Conservation (phyloP, 2,113 vertebrate species). For the Equus quagga region DNA sequence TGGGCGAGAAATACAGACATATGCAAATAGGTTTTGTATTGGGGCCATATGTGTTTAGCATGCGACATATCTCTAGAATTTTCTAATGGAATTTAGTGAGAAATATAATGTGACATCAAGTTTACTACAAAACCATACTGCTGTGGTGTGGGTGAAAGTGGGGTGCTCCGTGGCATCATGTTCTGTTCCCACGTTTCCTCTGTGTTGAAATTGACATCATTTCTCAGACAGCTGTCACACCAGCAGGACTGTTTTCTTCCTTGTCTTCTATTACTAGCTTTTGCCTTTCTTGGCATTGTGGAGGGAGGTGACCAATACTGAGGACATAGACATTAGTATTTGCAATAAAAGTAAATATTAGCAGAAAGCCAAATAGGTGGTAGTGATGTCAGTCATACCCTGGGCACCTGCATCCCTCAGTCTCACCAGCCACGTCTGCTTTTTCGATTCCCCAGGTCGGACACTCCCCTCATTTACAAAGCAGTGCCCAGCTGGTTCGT, state of each 20-base stretch:
- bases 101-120: background rate
- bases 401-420: background rate
- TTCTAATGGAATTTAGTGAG: background rate
- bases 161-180: background rate
- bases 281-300: background rate
- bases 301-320: background rate
- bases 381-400: background rate
- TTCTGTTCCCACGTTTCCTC: background rate
- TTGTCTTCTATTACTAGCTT: background rate
- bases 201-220: background rate
- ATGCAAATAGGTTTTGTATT: background rate
- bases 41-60: background rate
- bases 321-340: background rate
- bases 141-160: background rate
- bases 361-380: background rate
- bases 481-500: constrained; percentile 99
- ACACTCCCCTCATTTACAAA: constrained; percentile 98
- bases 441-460: constrained; percentile 88
- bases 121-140: background rate
- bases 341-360: background rate
- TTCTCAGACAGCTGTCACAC: background rate
- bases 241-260: background rate
- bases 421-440: background rate
- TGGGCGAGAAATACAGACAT: background rate
- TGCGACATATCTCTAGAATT: background rate